Conservation (phyloP, 2,797 vertebrate genomes). For the Danio aesculapii region DNA sequence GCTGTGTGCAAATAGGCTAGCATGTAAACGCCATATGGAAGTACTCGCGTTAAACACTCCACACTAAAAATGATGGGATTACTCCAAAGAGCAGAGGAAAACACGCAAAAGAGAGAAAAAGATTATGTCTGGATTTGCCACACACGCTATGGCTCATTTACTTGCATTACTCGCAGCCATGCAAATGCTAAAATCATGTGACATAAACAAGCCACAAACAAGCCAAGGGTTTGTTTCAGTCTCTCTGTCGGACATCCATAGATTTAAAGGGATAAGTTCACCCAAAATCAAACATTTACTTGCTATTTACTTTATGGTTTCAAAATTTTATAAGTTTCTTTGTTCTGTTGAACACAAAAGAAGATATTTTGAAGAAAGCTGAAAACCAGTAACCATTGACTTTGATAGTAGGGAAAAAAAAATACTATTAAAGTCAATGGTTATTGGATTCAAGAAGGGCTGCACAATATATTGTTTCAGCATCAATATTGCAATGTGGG, state of each 20-base stretch:
- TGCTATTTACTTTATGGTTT: no score
- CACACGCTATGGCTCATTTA: slow-evolving; percentile 50
- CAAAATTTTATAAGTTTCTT: no score
- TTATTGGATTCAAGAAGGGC: no score
- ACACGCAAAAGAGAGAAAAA: slow-evolving; percentile 21
- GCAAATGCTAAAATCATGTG: slow-evolving; percentile 28
- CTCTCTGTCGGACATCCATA: slow-evolving; percentile 2
- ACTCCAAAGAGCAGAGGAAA: slow-evolving; percentile 37
- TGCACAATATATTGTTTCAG: no score
- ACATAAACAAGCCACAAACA: slow-evolving; percentile 21
- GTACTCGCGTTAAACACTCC: slow-evolving; percentile 4
- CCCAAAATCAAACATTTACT: no score
- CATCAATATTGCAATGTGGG: no score
- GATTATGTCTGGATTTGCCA: slow-evolving; percentile 47
- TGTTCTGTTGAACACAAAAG: no score
- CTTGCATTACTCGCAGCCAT: slow-evolving; percentile 16
- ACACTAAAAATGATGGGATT: slow-evolving; percentile 34
- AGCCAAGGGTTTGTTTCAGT: slow-evolving; percentile 1
- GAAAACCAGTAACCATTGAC: no score
- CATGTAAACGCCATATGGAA: slow-evolving; percentile 18
- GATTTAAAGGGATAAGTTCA: background rate
- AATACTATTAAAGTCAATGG: no score
- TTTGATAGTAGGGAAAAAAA: no score
- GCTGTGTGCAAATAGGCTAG: slow-evolving; percentile 19
- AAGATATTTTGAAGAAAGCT: no score